Percentiles rank a stretch among this genome's conserved stretches.
These are phyloP conservation scores for Pediacus dermestoides DNA, from an alignment of 2,888 invertebrate genomes.

Conservation along the genomic window DNA sequence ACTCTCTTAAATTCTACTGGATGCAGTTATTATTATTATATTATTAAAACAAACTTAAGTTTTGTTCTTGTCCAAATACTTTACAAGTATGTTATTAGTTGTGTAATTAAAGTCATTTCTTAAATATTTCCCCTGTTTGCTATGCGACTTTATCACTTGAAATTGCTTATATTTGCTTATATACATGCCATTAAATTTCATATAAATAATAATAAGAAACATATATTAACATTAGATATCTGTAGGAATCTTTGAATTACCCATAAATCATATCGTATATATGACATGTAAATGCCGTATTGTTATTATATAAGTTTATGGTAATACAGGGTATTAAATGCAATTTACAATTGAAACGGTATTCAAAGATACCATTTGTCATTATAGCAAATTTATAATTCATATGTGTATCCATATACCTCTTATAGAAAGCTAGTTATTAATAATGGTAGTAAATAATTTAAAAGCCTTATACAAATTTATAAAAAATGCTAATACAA, in stretches of 20 bases:
- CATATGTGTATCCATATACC: conserved; percentile 16
- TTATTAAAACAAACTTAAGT: too few species aligned
- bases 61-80: too few species aligned
- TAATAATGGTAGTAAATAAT: conserved; percentile 18
- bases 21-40: too few species aligned
- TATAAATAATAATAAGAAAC: too few species aligned
- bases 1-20: too few species aligned
- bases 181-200: too few species aligned
- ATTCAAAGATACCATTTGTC: conserved; percentile 37
- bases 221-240: conserved; percentile 1
- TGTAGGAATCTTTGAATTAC: conserved; percentile 27
- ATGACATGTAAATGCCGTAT: conserved; percentile 40
- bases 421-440: conserved; percentile 24
- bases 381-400: conserved; percentile 24
- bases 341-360: conserved; percentile 35
- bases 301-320: conserved; percentile 40
- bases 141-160: too few species aligned
- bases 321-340: conserved; percentile 34
- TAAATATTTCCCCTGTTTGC: too few species aligned
- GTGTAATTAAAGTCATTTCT: too few species aligned
- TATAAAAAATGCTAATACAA: conserved; percentile 15
- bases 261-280: conserved; percentile 36
- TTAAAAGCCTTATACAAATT: not conserved
- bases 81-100: too few species aligned
- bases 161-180: too few species aligned